Evolutionary conservation across 2,797 vertebrate species (phyloP).

Genomic region (Brachyrhaphis roseni): DNA sequence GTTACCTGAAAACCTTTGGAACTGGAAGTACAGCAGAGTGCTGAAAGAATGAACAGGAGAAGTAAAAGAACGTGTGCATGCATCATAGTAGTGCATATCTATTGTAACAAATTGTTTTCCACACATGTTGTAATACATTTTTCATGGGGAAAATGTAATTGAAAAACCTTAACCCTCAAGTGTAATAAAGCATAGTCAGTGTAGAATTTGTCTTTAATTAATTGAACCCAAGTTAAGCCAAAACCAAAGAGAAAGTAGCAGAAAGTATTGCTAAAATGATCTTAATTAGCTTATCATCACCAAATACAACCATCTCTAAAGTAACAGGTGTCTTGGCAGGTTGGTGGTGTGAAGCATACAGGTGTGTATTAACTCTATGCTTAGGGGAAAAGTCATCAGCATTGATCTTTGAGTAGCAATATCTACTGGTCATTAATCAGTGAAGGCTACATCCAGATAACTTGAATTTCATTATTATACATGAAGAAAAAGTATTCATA

Average conservation of each 20-base stretch:
- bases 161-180: neutral
- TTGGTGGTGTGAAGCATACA: neutral
- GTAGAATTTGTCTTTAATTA: neutral
- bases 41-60: slow-evolving; percentile 30
- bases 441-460: neutral
- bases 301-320: neutral
- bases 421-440: neutral
- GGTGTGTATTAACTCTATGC: neutral
- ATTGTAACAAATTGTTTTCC: slow-evolving; percentile 38
- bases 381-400: neutral
- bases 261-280: neutral
- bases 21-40: neutral
- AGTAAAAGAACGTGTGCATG: slow-evolving; percentile 37
- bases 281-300: neutral
- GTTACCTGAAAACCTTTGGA: slow-evolving; percentile 25
- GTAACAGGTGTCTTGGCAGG: neutral
- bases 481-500: neutral
- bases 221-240: neutral
- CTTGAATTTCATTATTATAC: neutral
- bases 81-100: slow-evolving; percentile 36
- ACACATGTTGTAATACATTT: neutral
- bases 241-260: neutral
- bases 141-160: slow-evolving; percentile 23
- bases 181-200: too few species aligned
- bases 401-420: too few species aligned